These are phyloP conservation scores for Crotalus adamanteus DNA, from an alignment of 2,797 vertebrate genomes.

Conservation along the genomic window DNA sequence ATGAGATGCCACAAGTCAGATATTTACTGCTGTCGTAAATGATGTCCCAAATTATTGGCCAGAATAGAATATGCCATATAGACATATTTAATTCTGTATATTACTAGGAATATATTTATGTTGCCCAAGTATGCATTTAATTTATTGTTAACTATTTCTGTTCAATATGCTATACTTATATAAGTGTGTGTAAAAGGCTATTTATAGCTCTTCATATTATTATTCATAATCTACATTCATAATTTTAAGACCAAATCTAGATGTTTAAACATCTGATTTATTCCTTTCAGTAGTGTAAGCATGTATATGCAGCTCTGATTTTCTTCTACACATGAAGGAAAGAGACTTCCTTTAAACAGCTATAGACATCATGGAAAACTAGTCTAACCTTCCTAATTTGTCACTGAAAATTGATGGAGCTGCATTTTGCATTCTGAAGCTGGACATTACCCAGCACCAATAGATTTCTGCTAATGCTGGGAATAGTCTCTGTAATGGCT, in stretches of 20 bases:
- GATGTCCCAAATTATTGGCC: constrained; percentile 2
- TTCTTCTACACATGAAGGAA: neutral
- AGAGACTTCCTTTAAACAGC: neutral
- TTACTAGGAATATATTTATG: neutral
- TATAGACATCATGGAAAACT: neutral
- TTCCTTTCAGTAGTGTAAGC: neutral
- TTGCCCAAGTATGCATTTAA: neutral
- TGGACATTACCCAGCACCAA: neutral
- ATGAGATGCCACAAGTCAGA: constrained; percentile 9
- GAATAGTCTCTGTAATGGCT: neutral
- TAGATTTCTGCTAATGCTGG: neutral
- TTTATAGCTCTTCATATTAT: neutral
- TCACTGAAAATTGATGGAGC: neutral
- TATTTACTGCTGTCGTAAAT: constrained; percentile 9
- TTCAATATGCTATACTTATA: neutral
- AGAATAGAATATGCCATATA: neutral
- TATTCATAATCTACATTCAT: neutral
- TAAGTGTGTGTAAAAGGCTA: neutral
- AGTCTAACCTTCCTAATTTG: neutral
- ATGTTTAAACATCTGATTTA: neutral
- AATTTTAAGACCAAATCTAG: neutral
- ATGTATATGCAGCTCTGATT: neutral
- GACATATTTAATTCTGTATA: neutral
- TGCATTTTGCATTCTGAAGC: neutral
- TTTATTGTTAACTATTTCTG: neutral